phyloP scores from a whole-genome alignment of 2,113 vertebrate species.

The Poeciliopsis retropinna region DNA sequence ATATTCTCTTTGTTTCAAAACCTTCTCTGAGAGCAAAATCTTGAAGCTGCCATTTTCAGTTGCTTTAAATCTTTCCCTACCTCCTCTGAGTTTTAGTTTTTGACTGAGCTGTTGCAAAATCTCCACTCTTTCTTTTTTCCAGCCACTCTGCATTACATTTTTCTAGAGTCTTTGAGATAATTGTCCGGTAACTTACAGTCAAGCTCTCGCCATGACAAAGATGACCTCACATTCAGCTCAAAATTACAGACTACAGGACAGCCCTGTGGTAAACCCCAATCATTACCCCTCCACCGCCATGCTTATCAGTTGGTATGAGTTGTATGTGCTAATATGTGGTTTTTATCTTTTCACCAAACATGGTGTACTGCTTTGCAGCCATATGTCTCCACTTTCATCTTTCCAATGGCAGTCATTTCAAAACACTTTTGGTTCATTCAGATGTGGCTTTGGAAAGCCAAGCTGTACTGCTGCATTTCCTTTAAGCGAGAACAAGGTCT shows the following conservation, averaged over 20 bases:
- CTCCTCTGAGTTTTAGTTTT: background rate
- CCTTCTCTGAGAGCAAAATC: no score
- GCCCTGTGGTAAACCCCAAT: background rate
- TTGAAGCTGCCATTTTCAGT: no score
- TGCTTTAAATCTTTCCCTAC: background rate
- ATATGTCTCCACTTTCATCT: no score
- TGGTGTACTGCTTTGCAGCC: no score
- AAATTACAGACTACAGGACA: background rate
- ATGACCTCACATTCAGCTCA: background rate
- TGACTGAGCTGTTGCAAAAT: no score
- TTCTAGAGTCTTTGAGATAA: background rate
- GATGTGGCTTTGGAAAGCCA: no score
- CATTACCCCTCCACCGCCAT: background rate
- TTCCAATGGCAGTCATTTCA: no score
- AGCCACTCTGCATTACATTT: background rate
- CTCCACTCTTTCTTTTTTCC: no score
- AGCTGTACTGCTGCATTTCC: no score
- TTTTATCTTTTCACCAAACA: background rate
- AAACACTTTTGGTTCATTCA: no score
- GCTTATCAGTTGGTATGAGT: background rate
- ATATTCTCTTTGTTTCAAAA: no score
- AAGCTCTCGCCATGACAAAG: background rate
- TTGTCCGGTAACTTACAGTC: background rate
- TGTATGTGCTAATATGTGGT: background rate
- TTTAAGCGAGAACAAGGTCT: background rate